phyloP scores from a whole-genome alignment of 2,113 vertebrate species.

The Cololabis saira region DNA sequence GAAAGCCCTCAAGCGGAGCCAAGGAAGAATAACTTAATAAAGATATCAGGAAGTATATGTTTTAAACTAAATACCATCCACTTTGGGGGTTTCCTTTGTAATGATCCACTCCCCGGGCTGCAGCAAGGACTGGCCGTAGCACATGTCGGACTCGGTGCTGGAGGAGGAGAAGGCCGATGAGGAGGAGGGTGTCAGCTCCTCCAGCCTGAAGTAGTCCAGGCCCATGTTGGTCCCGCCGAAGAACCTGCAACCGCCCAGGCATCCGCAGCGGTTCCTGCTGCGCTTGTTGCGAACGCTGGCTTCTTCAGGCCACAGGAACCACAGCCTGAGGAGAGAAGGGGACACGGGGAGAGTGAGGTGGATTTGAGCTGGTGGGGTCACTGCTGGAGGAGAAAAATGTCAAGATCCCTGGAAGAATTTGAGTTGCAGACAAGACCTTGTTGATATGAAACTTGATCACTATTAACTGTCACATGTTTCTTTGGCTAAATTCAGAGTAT shows the following conservation, averaged over 20 bases:
- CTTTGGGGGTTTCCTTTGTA: slow-evolving; percentile 89
- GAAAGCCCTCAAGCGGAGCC: not conserved
- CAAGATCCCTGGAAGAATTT: not conserved
- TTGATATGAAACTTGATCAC: too few species aligned
- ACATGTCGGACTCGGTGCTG: slow-evolving; percentile 90
- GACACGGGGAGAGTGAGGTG: too few species aligned
- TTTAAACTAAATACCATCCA: slow-evolving; percentile 83
- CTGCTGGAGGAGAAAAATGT: not conserved
- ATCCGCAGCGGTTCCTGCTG: slow-evolving; percentile 93
- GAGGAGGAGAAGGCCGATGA: slow-evolving; percentile 91
- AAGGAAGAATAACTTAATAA: not conserved
- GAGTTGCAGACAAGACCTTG: not conserved
- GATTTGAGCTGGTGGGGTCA: too few species aligned
- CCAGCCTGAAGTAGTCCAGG: slow-evolving; percentile 92
- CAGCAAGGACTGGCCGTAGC: slow-evolving; percentile 94
- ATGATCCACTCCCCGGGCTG: slow-evolving; percentile 95
- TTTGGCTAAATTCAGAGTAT: too few species aligned
- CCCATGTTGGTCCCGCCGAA: slow-evolving; percentile 91
- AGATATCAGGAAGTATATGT: not conserved
- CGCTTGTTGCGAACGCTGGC: slow-evolving; percentile 85
- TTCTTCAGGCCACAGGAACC: slow-evolving; percentile 98
- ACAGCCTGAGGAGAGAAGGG: slow-evolving; percentile 81
- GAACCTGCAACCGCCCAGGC: slow-evolving; percentile 95
- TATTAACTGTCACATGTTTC: too few species aligned
- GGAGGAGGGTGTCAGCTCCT: slow-evolving; percentile 93